Base-by-base conservation (phyloP, 2,888 invertebrate genomes). In the Aleiodes testaceus region DNA sequence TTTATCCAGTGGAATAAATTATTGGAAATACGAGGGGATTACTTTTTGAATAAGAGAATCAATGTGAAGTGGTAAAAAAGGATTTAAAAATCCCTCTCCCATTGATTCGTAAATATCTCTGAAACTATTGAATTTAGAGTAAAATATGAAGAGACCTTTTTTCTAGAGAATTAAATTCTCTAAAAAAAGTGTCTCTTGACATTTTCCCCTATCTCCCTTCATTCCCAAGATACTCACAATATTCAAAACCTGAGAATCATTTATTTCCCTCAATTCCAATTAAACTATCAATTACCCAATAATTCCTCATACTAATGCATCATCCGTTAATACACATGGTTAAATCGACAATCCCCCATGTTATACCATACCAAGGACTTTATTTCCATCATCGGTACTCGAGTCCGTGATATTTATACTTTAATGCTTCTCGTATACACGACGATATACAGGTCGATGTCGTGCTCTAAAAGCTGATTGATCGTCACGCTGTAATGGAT, bases 401-500 rank as follows among this genome's bases (percentile, higher is more conserved):
- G 5, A 36, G 9, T 47, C 22, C 14, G 20, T 45, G 26, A 22
- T 64, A 64, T 64, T 64, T 59, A 68, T 68, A 68, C 49, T 36
- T 67, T 67, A 67, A 53, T 16, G 66, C 59, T 55, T 20, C 26
- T 63, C 61, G 44, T 66, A 66, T 52, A 59, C 53, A 52, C 12
- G 50, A 30, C 52, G 52, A 71, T 63, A 22, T 61, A 50, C 22
- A 18, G 50, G 20, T 30, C 42, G 26, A 66, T 70, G 66, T 61
- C 52, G 53, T 53, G 53, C 71, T 67, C 50, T 71, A 61, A 72
- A 72, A 72, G 67, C 47, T 72, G 67, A 72, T 72, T 72, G 71
- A 72, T 72, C 64, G 63, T 67, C 67, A 72, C 36, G 30, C 42
- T 49, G 47, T 68, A 72, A 68, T 72, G 71, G 71, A 72, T 64